Percentiles rank a stretch among this genome's conserved stretches.
Evolutionary conservation across 2,113 vertebrate genomes (phyloP).

Genomic region (Serinus canaria): DNA sequence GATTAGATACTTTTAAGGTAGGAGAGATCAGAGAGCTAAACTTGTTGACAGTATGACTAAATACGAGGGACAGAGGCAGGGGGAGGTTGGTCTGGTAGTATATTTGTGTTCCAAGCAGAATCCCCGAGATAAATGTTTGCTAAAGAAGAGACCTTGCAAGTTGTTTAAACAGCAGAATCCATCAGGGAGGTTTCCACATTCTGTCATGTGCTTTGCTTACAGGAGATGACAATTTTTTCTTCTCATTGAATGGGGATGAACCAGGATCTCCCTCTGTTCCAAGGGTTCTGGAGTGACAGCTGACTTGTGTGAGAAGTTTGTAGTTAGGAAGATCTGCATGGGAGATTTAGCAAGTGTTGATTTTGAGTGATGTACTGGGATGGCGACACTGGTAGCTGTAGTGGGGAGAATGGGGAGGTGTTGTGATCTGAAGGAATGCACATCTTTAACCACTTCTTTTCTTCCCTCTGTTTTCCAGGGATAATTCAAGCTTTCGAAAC

Average conservation of each 20-base stretch:
- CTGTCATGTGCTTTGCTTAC: background rate
- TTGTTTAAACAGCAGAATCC: background rate
- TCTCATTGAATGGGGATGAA: background rate
- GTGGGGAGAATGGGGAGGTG: background rate
- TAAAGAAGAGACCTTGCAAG: background rate
- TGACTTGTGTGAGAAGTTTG: background rate
- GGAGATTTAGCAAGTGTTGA: background rate
- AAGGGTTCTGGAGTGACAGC: background rate
- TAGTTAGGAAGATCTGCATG: background rate
- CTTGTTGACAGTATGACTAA: background rate
- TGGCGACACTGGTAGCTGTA: background rate
- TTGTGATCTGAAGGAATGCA: background rate
- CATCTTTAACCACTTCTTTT: background rate
- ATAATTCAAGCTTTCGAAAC: slow-evolving; percentile 86
- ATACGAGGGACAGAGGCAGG: background rate
- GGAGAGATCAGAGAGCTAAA: background rate
- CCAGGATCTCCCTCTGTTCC: background rate
- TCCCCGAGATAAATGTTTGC: background rate
- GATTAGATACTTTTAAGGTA: background rate
- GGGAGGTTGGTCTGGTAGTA: background rate
- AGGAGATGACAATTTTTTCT: background rate
- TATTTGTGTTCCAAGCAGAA: background rate
- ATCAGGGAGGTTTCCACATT: background rate
- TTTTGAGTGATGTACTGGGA: background rate
- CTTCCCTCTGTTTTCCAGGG: slow-evolving; percentile 76